Percentiles rank a stretch among this genome's conserved stretches.
Evolutionary conservation across 2,888 invertebrate genomes (phyloP).

Genomic region (Drosophila helvetica): DNA sequence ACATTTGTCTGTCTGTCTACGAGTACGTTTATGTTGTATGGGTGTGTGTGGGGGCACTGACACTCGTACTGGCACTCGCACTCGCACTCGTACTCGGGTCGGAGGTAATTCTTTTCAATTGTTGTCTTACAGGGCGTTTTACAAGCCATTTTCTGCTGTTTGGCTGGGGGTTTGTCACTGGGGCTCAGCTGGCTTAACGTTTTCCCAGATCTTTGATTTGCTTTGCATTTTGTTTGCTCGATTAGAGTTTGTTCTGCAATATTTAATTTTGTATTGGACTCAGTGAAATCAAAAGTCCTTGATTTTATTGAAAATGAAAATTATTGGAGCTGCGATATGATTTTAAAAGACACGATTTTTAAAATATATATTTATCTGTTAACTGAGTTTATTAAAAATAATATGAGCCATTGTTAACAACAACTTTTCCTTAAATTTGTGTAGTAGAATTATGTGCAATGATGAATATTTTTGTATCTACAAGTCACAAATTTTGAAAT

Average conservation of each 20-base stretch:
- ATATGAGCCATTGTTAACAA: no score
- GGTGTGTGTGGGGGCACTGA: slow-evolving; percentile 22
- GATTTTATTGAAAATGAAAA: no score
- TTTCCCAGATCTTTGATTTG: neutral
- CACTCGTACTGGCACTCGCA: slow-evolving; percentile 23
- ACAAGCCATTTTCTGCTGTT: slow-evolving; percentile 56
- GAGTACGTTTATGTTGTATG: slow-evolving; percentile 2
- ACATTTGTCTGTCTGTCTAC: slow-evolving; percentile 47
- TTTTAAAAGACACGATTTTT: no score
- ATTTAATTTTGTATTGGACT: no score
- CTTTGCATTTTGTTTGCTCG: slow-evolving; percentile 19
- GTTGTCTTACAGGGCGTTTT: slow-evolving; percentile 64
- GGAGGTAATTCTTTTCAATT: slow-evolving; percentile 73
- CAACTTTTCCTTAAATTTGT: no score
- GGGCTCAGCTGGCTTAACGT: slow-evolving; percentile 3
- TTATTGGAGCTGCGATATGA: no score
- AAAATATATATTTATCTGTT: no score
- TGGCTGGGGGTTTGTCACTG: slow-evolving; percentile 24
- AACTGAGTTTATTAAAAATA: no score
- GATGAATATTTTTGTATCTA: no score
- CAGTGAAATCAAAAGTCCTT: no score
- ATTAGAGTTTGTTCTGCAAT: neutral
- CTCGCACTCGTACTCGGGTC: slow-evolving; percentile 34
- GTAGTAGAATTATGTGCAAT: no score
- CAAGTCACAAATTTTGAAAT: no score